Conservation (phyloP, 2,113 vertebrate species). For the Dipodomys ordii region DNA sequence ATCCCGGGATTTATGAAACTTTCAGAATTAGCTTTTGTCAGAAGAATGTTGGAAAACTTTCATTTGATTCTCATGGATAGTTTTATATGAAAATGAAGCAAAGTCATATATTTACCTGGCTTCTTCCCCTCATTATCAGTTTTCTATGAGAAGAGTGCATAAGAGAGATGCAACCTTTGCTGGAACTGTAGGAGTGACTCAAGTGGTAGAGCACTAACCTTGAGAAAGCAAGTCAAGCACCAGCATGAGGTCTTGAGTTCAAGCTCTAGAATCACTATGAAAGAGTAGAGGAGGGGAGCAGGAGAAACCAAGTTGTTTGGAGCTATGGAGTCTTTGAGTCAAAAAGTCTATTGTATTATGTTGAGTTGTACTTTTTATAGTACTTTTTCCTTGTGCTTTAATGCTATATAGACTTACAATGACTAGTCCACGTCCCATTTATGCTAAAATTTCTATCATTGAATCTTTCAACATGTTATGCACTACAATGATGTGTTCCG, state of each 20-base stretch:
- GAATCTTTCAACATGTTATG: neutral
- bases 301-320: too few relatives aligned
- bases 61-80: neutral
- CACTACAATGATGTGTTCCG: neutral
- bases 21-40: neutral
- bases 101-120: neutral
- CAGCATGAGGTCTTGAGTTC: too few relatives aligned
- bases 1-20: neutral
- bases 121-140: conserved; percentile 1
- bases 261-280: too few relatives aligned
- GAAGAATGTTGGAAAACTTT: conserved; percentile 13
- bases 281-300: too few relatives aligned
- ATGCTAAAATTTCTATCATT: neutral
- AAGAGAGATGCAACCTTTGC: neutral
- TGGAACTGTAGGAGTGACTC: too few relatives aligned
- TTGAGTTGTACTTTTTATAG: neutral
- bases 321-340: neutral
- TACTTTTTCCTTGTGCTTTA: neutral
- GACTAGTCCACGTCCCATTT: neutral
- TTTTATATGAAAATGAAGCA: neutral
- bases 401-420: neutral
- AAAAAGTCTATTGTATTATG: neutral
- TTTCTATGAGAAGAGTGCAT: neutral
- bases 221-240: too few relatives aligned
- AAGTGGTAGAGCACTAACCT: too few relatives aligned